phyloP scores from a whole-genome alignment of 2,888 invertebrate species.

The Augochlorella aurata region DNA sequence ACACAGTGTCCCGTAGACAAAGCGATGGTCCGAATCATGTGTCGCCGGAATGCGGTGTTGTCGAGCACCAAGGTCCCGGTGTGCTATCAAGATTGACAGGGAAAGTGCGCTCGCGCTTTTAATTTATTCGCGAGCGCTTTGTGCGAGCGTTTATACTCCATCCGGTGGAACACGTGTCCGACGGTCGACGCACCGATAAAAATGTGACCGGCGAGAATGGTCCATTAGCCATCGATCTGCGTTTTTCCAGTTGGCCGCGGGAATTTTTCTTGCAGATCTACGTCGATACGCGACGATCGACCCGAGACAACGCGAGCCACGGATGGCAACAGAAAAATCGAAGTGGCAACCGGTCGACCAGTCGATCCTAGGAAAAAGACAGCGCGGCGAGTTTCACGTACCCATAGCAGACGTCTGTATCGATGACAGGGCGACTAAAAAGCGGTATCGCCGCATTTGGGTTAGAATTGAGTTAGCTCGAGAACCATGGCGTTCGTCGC shows the following conservation, averaged over 20 bases:
- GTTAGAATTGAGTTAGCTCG: conserved; percentile 70
- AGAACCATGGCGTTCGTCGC: conserved; percentile 22
- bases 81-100: neutral
- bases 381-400: conserved; percentile 38
- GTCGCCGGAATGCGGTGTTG: neutral
- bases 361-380: conserved; percentile 52
- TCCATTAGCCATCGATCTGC: conserved; percentile 11
- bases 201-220: conserved; percentile 1
- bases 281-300: conserved; percentile 18
- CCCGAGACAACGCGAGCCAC: conserved; percentile 1
- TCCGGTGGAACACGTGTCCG: conserved; percentile 7
- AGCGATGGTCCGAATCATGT: neutral
- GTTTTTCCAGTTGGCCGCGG: conserved; percentile 4
- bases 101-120: conserved; percentile 13
- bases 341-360: conserved; percentile 61
- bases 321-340: conserved; percentile 57
- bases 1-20: neutral
- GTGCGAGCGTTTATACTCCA: neutral
- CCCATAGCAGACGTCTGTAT: conserved; percentile 51
- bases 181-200: neutral
- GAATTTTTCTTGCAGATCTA: conserved; percentile 46
- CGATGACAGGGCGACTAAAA: conserved; percentile 54
- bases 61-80: neutral
- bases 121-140: conserved; percentile 11
- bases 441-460: conserved; percentile 65